These are phyloP conservation scores for Hymenochirus boettgeri DNA, from an alignment of 2,113 vertebrate genomes.

Conservation along the genomic window DNA sequence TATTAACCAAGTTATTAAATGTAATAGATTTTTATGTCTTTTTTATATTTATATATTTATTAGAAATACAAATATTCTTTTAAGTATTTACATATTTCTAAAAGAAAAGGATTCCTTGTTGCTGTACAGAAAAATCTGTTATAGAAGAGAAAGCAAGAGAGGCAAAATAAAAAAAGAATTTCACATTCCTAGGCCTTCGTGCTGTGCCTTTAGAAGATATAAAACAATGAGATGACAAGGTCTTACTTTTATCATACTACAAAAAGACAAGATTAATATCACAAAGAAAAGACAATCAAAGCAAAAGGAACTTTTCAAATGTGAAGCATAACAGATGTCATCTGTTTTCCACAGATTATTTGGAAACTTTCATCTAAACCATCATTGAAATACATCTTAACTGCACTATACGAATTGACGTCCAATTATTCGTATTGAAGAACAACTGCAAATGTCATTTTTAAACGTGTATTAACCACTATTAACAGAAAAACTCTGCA, in stretches of 20 bases:
- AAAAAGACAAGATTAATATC: constrained; percentile 26
- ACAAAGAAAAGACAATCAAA: constrained; percentile 21
- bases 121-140: too few relatives aligned
- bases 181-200: not conserved
- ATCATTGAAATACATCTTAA: not conserved
- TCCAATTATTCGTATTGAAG: too few relatives aligned
- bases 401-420: not conserved
- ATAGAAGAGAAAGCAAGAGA: not conserved
- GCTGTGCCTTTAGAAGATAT: constrained; percentile 13
- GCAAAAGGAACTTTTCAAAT: constrained; percentile 8
- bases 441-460: too few relatives aligned
- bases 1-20: too few relatives aligned
- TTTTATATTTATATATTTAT: too few relatives aligned
- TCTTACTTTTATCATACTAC: constrained; percentile 24
- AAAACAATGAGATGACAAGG: constrained; percentile 29
- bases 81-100: too few relatives aligned
- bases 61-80: too few relatives aligned
- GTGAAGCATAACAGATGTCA: constrained; percentile 9
- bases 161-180: not conserved
- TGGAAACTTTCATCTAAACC: not conserved
- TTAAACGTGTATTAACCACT: too few relatives aligned
- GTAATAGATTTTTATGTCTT: too few relatives aligned
- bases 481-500: too few relatives aligned
- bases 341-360: constrained; percentile 12
- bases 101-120: too few relatives aligned